Evolutionary conservation across 1,140 invertebrate species (phyloP).

Genomic region (Oedothorax gibbosus): DNA sequence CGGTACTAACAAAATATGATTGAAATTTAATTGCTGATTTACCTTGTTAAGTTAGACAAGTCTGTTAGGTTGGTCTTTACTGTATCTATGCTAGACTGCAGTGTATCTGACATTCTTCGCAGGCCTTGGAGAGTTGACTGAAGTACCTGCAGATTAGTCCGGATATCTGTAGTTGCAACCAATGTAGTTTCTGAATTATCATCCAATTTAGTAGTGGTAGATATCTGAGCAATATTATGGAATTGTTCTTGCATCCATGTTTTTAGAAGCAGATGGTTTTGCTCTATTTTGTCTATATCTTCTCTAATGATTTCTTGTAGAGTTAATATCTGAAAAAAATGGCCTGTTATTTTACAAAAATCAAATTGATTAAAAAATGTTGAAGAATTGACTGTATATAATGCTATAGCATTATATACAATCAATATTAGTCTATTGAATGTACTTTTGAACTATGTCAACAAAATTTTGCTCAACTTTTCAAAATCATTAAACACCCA

Average conservation of each 20-base stretch:
- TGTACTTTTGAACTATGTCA: not conserved
- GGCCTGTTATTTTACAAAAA: too few relatives aligned
- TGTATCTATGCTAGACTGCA: conserved; percentile 50
- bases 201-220: not conserved
- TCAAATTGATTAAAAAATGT: not conserved
- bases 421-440: too few relatives aligned
- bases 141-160: conserved; percentile 63
- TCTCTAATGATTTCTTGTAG: conserved; percentile 64
- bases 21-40: not conserved
- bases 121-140: conserved; percentile 62
- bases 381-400: not conserved
- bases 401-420: not conserved
- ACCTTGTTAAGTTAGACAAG: conserved; percentile 64
- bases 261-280: conserved; percentile 62
- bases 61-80: conserved; percentile 62
- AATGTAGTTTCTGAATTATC: conserved; percentile 2
- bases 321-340: conserved; percentile 52
- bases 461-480: too few relatives aligned
- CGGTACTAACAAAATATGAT: too few relatives aligned
- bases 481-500: too few relatives aligned
- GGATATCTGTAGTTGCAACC: conserved; percentile 34
- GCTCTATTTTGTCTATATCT: conserved; percentile 63
- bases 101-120: conserved; percentile 53
- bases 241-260: conserved; percentile 57
- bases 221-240: not conserved